Percentiles rank a stretch among this genome's conserved stretches.
phyloP scores from a whole-genome alignment of 2,888 invertebrate species.

The Drosophila mulleri region DNA sequence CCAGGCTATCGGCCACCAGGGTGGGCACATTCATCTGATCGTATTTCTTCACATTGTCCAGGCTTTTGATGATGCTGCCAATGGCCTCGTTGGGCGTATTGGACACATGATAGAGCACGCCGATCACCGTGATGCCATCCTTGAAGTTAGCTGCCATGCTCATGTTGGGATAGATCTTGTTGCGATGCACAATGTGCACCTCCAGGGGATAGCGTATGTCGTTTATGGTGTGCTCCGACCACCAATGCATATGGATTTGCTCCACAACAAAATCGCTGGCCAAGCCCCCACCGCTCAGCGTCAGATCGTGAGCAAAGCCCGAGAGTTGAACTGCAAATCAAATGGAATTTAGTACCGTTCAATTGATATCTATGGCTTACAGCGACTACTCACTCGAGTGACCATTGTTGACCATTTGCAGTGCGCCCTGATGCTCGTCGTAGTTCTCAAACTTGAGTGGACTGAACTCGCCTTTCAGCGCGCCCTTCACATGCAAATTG shows the following conservation, averaged over 20 bases:
- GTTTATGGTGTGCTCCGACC: constrained; percentile 92
- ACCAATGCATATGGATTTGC: constrained; percentile 94
- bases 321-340: constrained; percentile 73
- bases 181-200: constrained; percentile 89
- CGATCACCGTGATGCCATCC: constrained; percentile 88
- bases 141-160: constrained; percentile 86
- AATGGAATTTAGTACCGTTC: neutral
- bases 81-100: constrained; percentile 77
- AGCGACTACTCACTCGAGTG: constrained; percentile 78
- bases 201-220: constrained; percentile 88
- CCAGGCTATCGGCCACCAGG: constrained; percentile 67
- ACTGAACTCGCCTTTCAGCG: constrained; percentile 85
- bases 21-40: constrained; percentile 71
- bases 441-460: constrained; percentile 79
- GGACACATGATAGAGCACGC: constrained; percentile 87
- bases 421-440: constrained; percentile 72
- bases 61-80: constrained; percentile 75
- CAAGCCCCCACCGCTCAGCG: constrained; percentile 86
- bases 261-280: constrained; percentile 87
- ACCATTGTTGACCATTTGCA: constrained; percentile 83
- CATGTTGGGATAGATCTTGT: constrained; percentile 85
- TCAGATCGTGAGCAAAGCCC: constrained; percentile 72
- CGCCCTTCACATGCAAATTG: constrained; percentile 87
- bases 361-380: neutral
- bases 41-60: constrained; percentile 74